Conservation (phyloP, 2,888 invertebrate genomes). For the Cantharis flavilabris region DNA sequence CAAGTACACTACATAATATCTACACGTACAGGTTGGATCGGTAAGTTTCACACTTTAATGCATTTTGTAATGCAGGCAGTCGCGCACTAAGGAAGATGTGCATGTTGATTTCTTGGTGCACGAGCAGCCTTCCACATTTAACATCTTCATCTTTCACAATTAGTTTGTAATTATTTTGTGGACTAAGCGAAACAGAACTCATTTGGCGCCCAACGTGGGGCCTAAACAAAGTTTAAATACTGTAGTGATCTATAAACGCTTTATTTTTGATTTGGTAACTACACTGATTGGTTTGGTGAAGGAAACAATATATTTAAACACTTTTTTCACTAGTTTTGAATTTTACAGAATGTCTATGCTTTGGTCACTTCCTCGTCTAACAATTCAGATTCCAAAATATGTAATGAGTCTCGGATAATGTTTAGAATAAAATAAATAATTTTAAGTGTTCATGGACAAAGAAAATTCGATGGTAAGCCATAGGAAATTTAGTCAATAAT, state of each 20-base stretch:
- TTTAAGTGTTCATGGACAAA: background rate
- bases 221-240: background rate
- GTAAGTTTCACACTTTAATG: background rate
- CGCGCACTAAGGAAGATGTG: background rate
- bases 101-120: background rate
- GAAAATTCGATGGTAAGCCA: background rate
- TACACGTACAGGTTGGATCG: background rate
- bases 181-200: background rate
- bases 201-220: background rate
- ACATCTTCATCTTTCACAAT: background rate
- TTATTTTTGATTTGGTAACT: background rate
- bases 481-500: background rate
- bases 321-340: slow-evolving; percentile 28
- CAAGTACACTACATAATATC: slow-evolving; percentile 5
- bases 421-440: background rate
- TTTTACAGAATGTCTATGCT: slow-evolving; percentile 80
- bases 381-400: slow-evolving; percentile 83
- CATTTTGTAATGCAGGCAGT: background rate
- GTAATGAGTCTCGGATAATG: slow-evolving; percentile 77
- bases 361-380: slow-evolving; percentile 83
- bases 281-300: background rate
- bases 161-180: background rate
- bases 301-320: background rate
- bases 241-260: background rate
- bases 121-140: background rate